These are phyloP conservation scores for Morelia viridis DNA, from an alignment of 2,797 vertebrate species.

Conservation along the genomic window DNA sequence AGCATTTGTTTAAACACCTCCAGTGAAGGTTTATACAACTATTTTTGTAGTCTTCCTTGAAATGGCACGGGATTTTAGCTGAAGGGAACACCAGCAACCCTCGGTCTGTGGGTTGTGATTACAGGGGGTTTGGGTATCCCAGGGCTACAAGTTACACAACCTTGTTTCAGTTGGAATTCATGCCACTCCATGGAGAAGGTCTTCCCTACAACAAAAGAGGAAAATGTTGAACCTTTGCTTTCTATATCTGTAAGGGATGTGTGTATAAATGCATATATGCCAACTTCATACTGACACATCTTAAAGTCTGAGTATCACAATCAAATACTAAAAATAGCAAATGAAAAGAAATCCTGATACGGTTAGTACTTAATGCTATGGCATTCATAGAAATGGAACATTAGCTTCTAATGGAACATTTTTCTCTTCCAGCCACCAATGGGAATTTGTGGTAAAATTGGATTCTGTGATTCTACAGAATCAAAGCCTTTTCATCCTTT, in stretches of 20 bases:
- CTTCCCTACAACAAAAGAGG: neutral
- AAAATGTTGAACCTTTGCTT: neutral
- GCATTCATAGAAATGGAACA: neutral
- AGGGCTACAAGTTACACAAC: neutral
- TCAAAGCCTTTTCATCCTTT: conserved; percentile 68
- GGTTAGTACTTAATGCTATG: neutral
- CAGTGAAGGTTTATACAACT: neutral
- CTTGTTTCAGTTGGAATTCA: neutral
- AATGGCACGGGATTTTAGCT: neutral
- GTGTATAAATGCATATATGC: neutral
- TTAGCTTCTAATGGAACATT: neutral
- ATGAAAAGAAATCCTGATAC: neutral
- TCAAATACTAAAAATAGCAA: neutral
- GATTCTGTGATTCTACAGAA: conserved; percentile 79
- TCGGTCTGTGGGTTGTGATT: neutral
- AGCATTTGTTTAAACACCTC: neutral
- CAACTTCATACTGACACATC: neutral
- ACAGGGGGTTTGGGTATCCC: neutral
- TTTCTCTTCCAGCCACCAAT: conserved; percentile 75
- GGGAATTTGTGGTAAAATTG: conserved; percentile 77
- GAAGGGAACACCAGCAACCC: neutral
- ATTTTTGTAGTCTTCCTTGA: neutral
- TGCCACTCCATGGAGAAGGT: neutral
- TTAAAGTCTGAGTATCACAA: neutral
- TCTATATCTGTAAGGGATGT: neutral